Evolutionary conservation across 2,113 vertebrate genomes (phyloP).

Genomic region (Neogobius melanostomus): DNA sequence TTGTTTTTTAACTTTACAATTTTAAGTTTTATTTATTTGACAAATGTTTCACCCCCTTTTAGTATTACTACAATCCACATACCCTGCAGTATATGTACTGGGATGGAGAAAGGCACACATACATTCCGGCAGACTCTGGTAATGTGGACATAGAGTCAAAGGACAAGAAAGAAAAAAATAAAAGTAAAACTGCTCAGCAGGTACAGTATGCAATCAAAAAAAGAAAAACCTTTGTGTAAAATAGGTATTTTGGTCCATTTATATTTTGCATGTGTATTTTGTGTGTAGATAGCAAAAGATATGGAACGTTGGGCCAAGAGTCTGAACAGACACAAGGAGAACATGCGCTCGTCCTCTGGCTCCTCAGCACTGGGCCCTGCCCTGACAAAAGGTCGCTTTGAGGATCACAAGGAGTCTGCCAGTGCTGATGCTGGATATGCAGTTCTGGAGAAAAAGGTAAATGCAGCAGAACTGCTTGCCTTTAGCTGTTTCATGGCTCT

Average conservation of each 20-base stretch:
- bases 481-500: neutral
- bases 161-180: slow-evolving; percentile 90
- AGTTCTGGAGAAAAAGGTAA: slow-evolving; percentile 89
- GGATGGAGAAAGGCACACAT: slow-evolving; percentile 85
- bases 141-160: slow-evolving; percentile 63
- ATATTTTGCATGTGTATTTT: neutral
- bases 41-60: neutral
- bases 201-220: slow-evolving; percentile 49
- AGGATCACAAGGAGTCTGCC: slow-evolving; percentile 85
- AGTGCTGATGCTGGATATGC: slow-evolving; percentile 89
- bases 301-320: slow-evolving; percentile 93
- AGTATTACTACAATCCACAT: slow-evolving; percentile 91
- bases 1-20: too few relatives aligned
- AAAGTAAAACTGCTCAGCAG: slow-evolving; percentile 90
- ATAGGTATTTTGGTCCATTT: neutral
- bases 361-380: slow-evolving; percentile 44
- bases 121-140: slow-evolving; percentile 78
- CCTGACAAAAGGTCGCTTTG: slow-evolving; percentile 70
- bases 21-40: too few relatives aligned
- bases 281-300: slow-evolving; percentile 86
- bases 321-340: slow-evolving; percentile 90
- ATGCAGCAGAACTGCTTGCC: neutral
- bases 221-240: too few relatives aligned
- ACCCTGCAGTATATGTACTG: slow-evolving; percentile 90
- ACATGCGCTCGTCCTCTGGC: slow-evolving; percentile 77